phyloP scores from a whole-genome alignment of 1,140 invertebrate genomes.

The Microplitis demolitor region DNA sequence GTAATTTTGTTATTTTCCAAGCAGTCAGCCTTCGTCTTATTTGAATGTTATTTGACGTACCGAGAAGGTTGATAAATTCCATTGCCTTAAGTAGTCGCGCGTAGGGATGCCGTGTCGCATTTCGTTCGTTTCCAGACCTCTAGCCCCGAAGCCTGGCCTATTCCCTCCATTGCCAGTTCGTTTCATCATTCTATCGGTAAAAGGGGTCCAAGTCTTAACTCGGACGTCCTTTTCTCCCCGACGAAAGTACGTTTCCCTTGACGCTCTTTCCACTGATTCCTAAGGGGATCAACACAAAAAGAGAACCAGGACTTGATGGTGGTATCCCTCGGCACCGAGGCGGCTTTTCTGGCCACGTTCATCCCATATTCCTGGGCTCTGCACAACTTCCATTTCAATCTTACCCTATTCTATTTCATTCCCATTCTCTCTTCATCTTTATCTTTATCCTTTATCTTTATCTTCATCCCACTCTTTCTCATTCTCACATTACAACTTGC shows the following conservation, averaged over 20 bases:
- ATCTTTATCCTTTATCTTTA: not conserved
- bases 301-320: not conserved
- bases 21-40: not conserved
- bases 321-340: not conserved
- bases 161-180: not conserved
- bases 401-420: no score
- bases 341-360: not conserved
- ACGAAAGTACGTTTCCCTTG: not conserved
- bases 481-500: not conserved
- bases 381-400: not conserved
- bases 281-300: not conserved
- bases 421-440: not conserved
- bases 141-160: not conserved
- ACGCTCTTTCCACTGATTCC: not conserved
- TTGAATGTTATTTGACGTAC: slow-evolving; percentile 12
- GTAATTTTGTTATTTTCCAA: no score
- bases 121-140: not conserved
- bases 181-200: no score
- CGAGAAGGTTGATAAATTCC: slow-evolving; percentile 10
- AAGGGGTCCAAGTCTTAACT: no score
- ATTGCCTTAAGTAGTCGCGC: slow-evolving; percentile 4
- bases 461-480: not conserved
- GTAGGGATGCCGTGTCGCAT: not conserved
- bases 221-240: no score
- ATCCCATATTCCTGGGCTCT: not conserved